phyloP scores from a whole-genome alignment of 2,797 vertebrate genomes.

The Champsocephalus gunnari region DNA sequence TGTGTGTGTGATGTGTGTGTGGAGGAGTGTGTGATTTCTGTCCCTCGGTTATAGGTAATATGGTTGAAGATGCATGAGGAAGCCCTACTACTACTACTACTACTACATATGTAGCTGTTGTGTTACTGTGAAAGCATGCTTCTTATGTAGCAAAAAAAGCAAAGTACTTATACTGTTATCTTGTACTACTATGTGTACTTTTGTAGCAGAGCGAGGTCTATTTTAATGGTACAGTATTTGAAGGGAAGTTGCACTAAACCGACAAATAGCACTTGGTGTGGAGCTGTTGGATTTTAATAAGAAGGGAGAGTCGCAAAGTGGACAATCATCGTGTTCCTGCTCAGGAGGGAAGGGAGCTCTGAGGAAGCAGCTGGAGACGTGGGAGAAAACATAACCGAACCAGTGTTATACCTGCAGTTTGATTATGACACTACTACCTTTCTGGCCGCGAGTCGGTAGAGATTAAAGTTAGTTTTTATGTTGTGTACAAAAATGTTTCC shows the following conservation, averaged over 20 bases:
- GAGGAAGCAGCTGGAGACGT: neutral
- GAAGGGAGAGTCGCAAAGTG: neutral
- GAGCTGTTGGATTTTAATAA: conserved; percentile 9
- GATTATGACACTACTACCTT: conserved; percentile 40
- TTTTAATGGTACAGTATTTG: conserved; percentile 45
- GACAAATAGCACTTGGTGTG: conserved; percentile 28
- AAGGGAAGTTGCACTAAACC: conserved; percentile 64
- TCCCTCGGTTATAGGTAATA: neutral
- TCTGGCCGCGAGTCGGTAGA: conserved; percentile 37
- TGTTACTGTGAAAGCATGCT: conserved; percentile 73
- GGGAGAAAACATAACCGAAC: conserved; percentile 20
- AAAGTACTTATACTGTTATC: conserved; percentile 58
- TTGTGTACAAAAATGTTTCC: conserved; percentile 54
- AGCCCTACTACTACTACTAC: conserved; percentile 37
- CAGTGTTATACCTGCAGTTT: conserved; percentile 26
- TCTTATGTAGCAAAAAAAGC: conserved; percentile 66
- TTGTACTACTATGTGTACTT: conserved; percentile 68
- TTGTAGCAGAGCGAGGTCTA: conserved; percentile 68
- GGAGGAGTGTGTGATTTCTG: neutral
- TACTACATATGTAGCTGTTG: conserved; percentile 64
- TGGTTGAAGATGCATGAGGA: conserved; percentile 58
- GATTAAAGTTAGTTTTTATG: conserved; percentile 27
- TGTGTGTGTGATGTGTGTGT: neutral
- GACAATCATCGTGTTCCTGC: conserved; percentile 63
- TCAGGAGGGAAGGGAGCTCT: conserved; percentile 8